Base-by-base conservation (phyloP, 2,888 invertebrate species). In the Stenodera caucasica region DNA sequence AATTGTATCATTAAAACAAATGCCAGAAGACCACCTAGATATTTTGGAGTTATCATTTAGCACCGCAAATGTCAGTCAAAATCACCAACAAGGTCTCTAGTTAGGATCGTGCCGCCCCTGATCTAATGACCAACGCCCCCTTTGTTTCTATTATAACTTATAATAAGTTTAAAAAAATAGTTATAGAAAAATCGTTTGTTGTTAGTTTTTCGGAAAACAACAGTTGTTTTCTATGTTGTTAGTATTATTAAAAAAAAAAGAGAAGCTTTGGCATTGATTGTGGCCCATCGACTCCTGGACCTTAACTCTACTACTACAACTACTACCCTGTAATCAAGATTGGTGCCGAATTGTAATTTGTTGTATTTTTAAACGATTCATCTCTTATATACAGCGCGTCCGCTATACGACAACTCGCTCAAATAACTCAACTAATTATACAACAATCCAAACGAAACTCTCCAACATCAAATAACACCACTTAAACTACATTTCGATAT, bases 301-400 rank as follows among this genome's bases (percentile, higher is more conserved):
- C 45, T 45, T 21, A 11, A 21, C 6, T 21, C n/a, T n/a, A n/a
- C n/a, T n/a, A n/a, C n/a, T n/a, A n/a, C n/a, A n/a, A n/a, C n/a
- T n/a, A 45, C 11, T 21, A 54, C 57, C 54, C 61, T 61, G 54
- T 61, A 61, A 61, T 61, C 57, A 61, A 52, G 30, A 50, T 26
- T 53, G 57, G 51, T 52, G 54, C 61, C 61, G 61, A 57, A 61
- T 57, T 61, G 53, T 61, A 61, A 61, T 61, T 61, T 57, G 57
- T 60, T 60, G 53, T 53, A 37, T 57, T 60, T 50, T 37, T 52
- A 57, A 52, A 52, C 45, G 45, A 15, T 21, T 2, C 45, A 45
- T 21, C 45, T 45, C 7, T 21, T 21, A 21, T 12, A 45, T 5
- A 45, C 9, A 18, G n/a, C n/a, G n/a, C n/a, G n/a, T n/a, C n/a